phyloP scores from a whole-genome alignment of 2,888 invertebrate genomes.

The Calameuta pallipes region DNA sequence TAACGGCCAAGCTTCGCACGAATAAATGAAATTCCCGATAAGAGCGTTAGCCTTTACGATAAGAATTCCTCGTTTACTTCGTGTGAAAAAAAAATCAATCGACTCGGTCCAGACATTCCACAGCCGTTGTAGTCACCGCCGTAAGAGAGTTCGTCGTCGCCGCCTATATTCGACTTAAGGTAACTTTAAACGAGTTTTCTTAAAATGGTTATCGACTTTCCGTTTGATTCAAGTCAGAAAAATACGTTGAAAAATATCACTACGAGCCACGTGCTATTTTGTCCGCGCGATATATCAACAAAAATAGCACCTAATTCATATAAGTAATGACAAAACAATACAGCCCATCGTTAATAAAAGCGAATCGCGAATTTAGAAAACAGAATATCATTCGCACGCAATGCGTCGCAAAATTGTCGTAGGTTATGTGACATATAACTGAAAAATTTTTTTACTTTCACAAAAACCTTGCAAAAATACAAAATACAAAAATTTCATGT shows the following conservation, averaged over 20 bases:
- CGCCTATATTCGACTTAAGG: not conserved
- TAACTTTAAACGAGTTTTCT: not conserved
- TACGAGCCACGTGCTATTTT: not conserved
- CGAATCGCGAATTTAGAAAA: not conserved
- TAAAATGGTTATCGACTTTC: not conserved
- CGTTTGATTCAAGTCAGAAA: not conserved
- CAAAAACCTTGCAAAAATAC: not conserved
- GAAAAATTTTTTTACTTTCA: not conserved
- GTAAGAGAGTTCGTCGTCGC: not conserved
- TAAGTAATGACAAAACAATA: not conserved
- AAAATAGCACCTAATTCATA: not conserved
- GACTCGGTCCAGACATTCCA: not conserved
- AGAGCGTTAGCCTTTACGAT: not conserved
- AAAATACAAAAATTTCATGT: conserved; percentile 29
- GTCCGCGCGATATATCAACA: not conserved
- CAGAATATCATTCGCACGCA: not conserved
- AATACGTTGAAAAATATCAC: not conserved
- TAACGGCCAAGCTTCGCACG: not conserved
- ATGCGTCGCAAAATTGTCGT: not conserved
- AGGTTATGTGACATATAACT: not conserved
- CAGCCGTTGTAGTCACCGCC: not conserved
- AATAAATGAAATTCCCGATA: not conserved
- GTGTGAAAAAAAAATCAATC: not conserved
- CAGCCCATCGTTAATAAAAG: not conserved
- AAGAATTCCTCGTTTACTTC: not conserved